Evolutionary conservation across 1,140 invertebrate genomes (phyloP).

Genomic region (Spodoptera frugiperda): DNA sequence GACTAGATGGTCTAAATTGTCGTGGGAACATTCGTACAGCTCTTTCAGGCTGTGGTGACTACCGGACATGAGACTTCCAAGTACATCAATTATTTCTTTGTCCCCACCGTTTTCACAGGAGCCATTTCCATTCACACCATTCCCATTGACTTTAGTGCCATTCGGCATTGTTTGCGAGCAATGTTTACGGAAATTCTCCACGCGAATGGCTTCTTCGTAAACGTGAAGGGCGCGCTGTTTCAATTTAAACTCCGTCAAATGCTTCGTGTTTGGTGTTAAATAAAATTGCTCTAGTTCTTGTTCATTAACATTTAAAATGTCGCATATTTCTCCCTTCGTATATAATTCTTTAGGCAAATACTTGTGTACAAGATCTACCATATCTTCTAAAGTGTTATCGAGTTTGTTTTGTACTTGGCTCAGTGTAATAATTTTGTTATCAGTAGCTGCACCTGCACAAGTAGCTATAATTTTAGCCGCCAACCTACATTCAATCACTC

Average conservation of each 20-base stretch:
- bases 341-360: conserved; percentile 91
- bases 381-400: conserved; percentile 88
- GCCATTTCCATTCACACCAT: conserved; percentile 83
- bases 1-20: conserved; percentile 94
- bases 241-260: conserved; percentile 92
- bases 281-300: conserved; percentile 89
- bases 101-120: conserved; percentile 82
- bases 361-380: conserved; percentile 89
- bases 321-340: conserved; percentile 91
- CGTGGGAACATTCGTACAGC: conserved; percentile 98
- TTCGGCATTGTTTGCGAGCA: conserved; percentile 88
- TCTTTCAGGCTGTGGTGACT: conserved; percentile 95
- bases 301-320: conserved; percentile 88
- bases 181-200: conserved; percentile 90
- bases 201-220: conserved; percentile 93
- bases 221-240: conserved; percentile 96
- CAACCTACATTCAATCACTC: conserved; percentile 97
- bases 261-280: conserved; percentile 90
- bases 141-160: conserved; percentile 52
- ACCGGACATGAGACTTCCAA: conserved; percentile 95
- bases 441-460: conserved; percentile 74
- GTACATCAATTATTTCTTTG: conserved; percentile 82
- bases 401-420: conserved; percentile 91
- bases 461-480: conserved; percentile 94
- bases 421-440: conserved; percentile 84